Evolutionary conservation across 2,888 invertebrate species (phyloP), one percentile per base, ranked within the genome.

Genomic region (Synergus gifuensis): DNA sequence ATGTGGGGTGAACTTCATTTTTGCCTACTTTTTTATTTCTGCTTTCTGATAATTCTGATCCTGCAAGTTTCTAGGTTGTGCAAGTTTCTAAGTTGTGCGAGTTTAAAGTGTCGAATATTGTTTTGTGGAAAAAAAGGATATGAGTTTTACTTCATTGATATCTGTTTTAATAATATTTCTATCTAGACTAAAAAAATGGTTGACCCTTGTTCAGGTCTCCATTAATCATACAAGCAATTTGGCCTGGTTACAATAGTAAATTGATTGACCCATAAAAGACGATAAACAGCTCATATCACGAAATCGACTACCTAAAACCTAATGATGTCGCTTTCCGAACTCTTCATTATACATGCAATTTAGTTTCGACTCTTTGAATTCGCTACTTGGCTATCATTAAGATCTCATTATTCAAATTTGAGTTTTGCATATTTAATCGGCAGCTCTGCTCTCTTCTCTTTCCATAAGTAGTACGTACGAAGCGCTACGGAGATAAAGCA

Each of bases 391-490:
- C 83, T 88, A 88, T 89, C 90, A 90, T 91, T 89, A 91, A 87
- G 89, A 90, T 90, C 89, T 90, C 91, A 89, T 92, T 91, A 92
- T 92, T 92, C 87, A 92, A 91, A 92, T 92, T 90, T 86, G 88
- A 89, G 85, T 88, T 89, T 89, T 89, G 89, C 92, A 91, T 91
- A 91, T 88, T 90, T 91, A 91, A 92, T 91, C 89, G 85, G 83
- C 80, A 82, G 84, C 81, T 83, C 82, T 83, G 80, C 77, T 78
- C 78, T 67, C 77, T 81, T 78, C 67, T 82, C 80, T 79, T 81
- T 82, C 81, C 86, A 83, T 88, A 89, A 89, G 88, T 86, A 85
- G 86, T 84, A 82, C 84, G 87, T 85, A 86, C 86, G 85, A 85
- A 87, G 87, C 87, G 86, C 86, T 87, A 86, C 87, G 84, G 88